Base-by-base conservation (phyloP, 2,797 vertebrate genomes). In the Gymnoscopelus microlampas region DNA sequence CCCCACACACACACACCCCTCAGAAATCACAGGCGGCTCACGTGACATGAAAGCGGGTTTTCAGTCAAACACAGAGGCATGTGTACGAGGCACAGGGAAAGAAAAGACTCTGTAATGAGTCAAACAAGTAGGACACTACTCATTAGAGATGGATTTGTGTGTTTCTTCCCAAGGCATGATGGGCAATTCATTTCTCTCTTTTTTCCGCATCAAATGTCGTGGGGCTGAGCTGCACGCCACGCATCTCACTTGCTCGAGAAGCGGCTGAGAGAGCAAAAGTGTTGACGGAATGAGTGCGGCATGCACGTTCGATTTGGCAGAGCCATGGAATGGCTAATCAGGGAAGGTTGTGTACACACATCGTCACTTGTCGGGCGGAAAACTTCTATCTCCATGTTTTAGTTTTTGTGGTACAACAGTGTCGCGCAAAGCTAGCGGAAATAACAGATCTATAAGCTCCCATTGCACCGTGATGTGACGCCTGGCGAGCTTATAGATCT, bases 121-220 rank as follows among this genome's bases (percentile, higher is more conserved):
- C 85, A 83, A 89, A 87, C 83, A 91, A 90, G 82, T 90, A 90
- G 87, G 88, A 86, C 89, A 86, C 82, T 73, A 69, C 79, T 90
- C 87, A 88, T 91, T 93, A 91, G 82, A 85, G 82, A 88, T 87
- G 78, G 66, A 73, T 89, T 87, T 86, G 80, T 85, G 86, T 78
- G 76, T 57, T 63, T 73, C 39, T 44, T 44, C 39, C 39, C 39
- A 76, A 77, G 62, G 59, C 75, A 66, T 44, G 60, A 64, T 44
- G 60, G 60, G 56, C 70, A 68, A 69, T 76, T 83, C 71, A 81
- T 84, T 87, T 89, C 84, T 84, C 35, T 39, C 5, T 8, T 39
- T 39, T 8, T 39, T 39, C 35, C 35, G 35, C 35, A 6, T 39
- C 35, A 39, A 39, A 39, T 39, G 7, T 39, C 5, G 5, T 5